A percentile compares a stretch with the other conserved stretches of the same genome.
Conservation (phyloP, 2,888 invertebrate genomes). For the Drosophila vallismaia region DNA sequence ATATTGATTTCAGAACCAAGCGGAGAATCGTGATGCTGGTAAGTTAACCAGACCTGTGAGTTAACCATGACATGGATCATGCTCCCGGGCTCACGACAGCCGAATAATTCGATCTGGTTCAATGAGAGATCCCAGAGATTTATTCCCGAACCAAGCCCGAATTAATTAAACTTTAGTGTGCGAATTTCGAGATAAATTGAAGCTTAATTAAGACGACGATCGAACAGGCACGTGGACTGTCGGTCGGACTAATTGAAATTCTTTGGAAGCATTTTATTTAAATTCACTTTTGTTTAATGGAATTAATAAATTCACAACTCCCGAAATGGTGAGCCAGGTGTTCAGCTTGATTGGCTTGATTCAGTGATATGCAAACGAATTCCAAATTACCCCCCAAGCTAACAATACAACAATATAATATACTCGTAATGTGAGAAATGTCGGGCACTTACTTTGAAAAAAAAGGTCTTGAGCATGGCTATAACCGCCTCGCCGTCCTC, state of each 20-base stretch:
- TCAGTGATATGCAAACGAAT: slow-evolving; percentile 22
- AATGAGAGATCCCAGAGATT: not conserved
- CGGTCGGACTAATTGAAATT: slow-evolving; percentile 37
- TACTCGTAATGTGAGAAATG: slow-evolving; percentile 5
- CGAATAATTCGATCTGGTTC: slow-evolving; percentile 20
- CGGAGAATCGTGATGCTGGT: slow-evolving; percentile 34
- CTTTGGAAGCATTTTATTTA: slow-evolving; percentile 47
- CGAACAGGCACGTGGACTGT: slow-evolving; percentile 13
- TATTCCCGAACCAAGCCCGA: not conserved
- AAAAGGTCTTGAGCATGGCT: slow-evolving; percentile 86
- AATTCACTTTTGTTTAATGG: slow-evolving; percentile 50
- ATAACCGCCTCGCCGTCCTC: slow-evolving; percentile 86
- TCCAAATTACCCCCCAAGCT: slow-evolving; percentile 8
- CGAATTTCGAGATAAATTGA: slow-evolving; percentile 31
- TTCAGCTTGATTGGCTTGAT: slow-evolving; percentile 35
- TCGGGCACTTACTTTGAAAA: slow-evolving; percentile 84
- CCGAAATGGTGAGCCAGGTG: slow-evolving; percentile 36
- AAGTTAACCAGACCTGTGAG: slow-evolving; percentile 24
- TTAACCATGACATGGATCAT: slow-evolving; percentile 43
- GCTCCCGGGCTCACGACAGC: slow-evolving; percentile 33
- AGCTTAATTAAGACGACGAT: slow-evolving; percentile 31
- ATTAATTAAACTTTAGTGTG: slow-evolving; percentile 44
- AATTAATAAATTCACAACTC: slow-evolving; percentile 20
- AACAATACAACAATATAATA: slow-evolving; percentile 8
- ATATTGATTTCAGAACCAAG: slow-evolving; percentile 31